A percentile compares a stretch with the other conserved stretches of the same genome.
Evolutionary conservation across 2,113 vertebrate genomes (phyloP).

Genomic region (Stomatorhinus ivindoensis): DNA sequence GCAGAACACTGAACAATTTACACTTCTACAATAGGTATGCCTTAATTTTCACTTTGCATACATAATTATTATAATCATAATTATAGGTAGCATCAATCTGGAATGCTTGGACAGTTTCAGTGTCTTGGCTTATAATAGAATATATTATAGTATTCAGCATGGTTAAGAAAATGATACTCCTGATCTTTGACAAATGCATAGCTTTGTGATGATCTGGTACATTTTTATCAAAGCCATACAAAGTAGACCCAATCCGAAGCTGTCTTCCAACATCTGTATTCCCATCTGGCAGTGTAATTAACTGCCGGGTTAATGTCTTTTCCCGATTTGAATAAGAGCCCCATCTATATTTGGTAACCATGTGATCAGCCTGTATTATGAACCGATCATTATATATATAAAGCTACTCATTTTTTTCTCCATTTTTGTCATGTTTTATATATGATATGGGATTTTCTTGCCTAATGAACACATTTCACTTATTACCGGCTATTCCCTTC

Average conservation of each 20-base stretch:
- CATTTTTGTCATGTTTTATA: conserved; percentile 13
- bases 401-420: background rate
- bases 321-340: conserved; percentile 7
- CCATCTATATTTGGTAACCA: conserved; percentile 4
- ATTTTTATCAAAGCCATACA: conserved; percentile 9
- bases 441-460: conserved; percentile 14
- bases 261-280: background rate
- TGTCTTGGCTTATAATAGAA: background rate
- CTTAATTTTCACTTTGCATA: background rate
- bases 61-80: background rate
- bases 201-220: background rate
- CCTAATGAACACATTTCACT: conserved; percentile 16
- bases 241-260: background rate
- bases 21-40: background rate
- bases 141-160: background rate
- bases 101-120: background rate
- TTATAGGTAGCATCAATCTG: background rate
- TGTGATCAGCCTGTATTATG: conserved; percentile 7
- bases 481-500: background rate
- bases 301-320: conserved; percentile 1
- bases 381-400: conserved; percentile 3
- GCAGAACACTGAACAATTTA: background rate
- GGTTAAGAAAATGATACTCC: background rate
- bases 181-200: background rate
- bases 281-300: conserved; percentile 10